Conservation (phyloP, 2,113 vertebrate genomes). For the Uropsilus gracilis region DNA sequence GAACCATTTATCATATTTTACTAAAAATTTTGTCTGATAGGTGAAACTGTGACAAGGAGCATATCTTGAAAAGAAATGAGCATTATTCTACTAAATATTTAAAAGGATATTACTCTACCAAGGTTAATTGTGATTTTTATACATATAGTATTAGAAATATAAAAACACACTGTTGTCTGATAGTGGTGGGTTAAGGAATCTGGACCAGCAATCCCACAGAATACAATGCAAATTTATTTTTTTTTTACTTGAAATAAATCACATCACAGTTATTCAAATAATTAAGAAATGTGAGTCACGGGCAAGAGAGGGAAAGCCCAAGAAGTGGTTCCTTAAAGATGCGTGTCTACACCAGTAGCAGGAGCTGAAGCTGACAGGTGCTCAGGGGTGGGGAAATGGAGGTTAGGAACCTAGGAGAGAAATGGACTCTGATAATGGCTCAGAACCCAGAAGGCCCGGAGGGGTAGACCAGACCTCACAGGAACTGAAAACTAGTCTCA, state of each 20-base stretch:
- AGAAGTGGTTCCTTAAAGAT: too few relatives aligned
- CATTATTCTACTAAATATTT: background rate
- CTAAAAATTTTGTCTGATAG: background rate
- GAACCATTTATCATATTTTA: background rate
- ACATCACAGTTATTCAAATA: background rate
- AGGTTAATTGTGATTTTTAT: background rate
- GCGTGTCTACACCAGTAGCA: too few relatives aligned
- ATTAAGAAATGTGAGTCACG: background rate
- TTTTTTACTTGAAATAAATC: background rate
- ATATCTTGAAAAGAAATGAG: background rate
- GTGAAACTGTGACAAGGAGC: background rate
- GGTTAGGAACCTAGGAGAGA: too few relatives aligned
- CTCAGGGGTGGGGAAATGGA: too few relatives aligned
- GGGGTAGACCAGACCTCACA: too few relatives aligned
- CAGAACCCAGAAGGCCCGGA: too few relatives aligned
- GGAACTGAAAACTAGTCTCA: too few relatives aligned
- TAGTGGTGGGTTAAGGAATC: background rate
- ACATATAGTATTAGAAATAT: background rate
- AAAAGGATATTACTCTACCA: background rate
- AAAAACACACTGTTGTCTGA: background rate
- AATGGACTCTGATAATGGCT: too few relatives aligned
- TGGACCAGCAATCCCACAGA: background rate
- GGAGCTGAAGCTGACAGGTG: too few relatives aligned
- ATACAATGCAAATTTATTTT: background rate
- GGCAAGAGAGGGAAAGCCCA: background rate